Percentiles rank a stretch among this genome's conserved stretches.
Evolutionary conservation across 92 coral and sea anemone species (phyloP).

Genomic region (Anthopleura xanthogrammica): DNA sequence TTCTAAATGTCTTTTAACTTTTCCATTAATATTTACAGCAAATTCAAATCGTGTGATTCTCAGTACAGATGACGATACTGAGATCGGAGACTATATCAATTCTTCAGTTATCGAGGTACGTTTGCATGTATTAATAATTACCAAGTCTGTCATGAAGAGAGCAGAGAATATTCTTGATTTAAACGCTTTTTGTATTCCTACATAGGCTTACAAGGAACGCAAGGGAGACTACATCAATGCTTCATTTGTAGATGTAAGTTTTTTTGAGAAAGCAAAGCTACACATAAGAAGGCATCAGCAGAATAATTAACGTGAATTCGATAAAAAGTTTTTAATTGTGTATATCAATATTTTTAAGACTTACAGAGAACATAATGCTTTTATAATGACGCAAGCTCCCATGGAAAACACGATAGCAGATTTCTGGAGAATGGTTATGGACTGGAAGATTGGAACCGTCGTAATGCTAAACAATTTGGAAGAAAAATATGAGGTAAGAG

Average conservation of each 20-base stretch:
- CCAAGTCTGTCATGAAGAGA: neutral
- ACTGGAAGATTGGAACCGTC: slow-evolving; percentile 67
- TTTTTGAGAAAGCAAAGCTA: neutral
- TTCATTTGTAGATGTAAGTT: slow-evolving; percentile 26
- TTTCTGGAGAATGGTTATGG: slow-evolving; percentile 77
- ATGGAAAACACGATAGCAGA: slow-evolving; percentile 61
- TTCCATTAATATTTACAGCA: neutral
- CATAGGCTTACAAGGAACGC: neutral
- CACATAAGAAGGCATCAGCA: too few relatives aligned
- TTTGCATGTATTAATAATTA: neutral
- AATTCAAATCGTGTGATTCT: slow-evolving; percentile 15
- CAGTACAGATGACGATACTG: neutral
- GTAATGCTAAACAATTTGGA: slow-evolving; percentile 70
- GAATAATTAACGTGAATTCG: too few relatives aligned
- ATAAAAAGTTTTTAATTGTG: too few relatives aligned
- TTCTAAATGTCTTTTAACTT: neutral
- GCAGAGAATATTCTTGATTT: neutral
- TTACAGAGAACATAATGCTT: slow-evolving; percentile 56
- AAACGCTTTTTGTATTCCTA: neutral
- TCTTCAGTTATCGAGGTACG: slow-evolving; percentile 16
- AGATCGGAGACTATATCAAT: slow-evolving; percentile 23
- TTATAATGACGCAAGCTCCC: slow-evolving; percentile 85
- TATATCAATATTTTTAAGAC: slow-evolving; percentile 32
- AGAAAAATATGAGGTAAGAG: slow-evolving; percentile 50
- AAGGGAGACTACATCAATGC: slow-evolving; percentile 31